Evolutionary conservation across 2,888 invertebrate species (phyloP).

Genomic region (Pristionchus japonicus): DNA sequence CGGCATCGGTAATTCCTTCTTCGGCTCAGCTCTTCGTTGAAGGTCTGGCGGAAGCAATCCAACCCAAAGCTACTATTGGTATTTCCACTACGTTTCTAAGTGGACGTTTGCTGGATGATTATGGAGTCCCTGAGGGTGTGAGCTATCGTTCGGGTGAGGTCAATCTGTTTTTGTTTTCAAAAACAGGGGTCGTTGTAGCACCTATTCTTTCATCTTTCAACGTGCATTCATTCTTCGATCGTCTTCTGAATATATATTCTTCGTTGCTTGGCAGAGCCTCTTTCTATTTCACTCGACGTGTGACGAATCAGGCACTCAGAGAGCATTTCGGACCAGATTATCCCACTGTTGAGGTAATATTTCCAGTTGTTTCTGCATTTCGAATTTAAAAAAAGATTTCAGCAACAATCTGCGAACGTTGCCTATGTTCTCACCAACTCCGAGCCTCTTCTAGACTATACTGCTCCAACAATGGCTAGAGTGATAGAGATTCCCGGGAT

Average conservation of each 20-base stretch:
- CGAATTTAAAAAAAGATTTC: not conserved
- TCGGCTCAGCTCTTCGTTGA: too few relatives aligned
- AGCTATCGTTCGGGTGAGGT: not conserved
- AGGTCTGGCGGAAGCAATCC: not conserved
- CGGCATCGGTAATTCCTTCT: not conserved
- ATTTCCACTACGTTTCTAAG: not conserved
- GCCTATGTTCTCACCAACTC: slow-evolving; percentile 3
- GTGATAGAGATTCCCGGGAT: slow-evolving; percentile 19
- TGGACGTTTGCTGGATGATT: not conserved
- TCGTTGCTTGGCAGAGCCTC: not conserved
- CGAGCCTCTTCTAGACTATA: slow-evolving; percentile 34
- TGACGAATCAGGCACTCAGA: not conserved
- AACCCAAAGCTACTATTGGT: not conserved
- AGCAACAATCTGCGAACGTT: not conserved
- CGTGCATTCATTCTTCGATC: not conserved
- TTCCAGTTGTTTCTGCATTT: not conserved
- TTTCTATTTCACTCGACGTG: not conserved
- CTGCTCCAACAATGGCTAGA: not conserved
- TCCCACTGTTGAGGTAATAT: not conserved
- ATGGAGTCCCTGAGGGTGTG: not conserved
- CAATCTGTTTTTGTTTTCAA: too few relatives aligned
- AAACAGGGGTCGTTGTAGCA: not conserved
- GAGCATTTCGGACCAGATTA: not conserved
- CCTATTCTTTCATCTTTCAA: not conserved
- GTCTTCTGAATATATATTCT: not conserved